These are phyloP conservation scores for Tiliqua scincoides DNA, from an alignment of 2,113 vertebrate genomes.

Conservation along the genomic window DNA sequence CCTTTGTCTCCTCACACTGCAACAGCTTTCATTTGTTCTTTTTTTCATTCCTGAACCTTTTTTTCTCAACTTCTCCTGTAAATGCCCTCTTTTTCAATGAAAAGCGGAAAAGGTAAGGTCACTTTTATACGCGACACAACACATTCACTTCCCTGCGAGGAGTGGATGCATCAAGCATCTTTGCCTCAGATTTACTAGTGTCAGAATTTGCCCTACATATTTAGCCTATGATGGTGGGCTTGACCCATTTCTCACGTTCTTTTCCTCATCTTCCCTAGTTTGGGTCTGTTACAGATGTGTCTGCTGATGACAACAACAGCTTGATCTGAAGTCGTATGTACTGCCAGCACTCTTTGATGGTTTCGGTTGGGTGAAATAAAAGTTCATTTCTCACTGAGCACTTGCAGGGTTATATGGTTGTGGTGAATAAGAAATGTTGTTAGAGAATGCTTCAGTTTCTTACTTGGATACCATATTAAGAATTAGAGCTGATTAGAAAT, in stretches of 20 bases:
- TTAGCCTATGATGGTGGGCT: not conserved
- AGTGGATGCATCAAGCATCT: slow-evolving; percentile 19
- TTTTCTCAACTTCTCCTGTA: slow-evolving; percentile 20
- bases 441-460: not conserved
- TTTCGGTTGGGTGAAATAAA: not conserved
- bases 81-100: not conserved
- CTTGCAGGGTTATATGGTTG: not conserved
- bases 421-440: fast-evolving
- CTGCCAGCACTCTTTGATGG: not conserved
- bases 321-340: not conserved
- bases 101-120: not conserved
- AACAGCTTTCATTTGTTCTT: not conserved
- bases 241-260: slow-evolving; percentile 27
- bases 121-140: not conserved
- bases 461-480: not conserved
- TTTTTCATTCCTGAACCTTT: not conserved
- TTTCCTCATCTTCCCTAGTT: no score
- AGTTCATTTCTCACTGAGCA: not conserved
- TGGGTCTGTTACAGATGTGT: slow-evolving; percentile 27
- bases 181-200: slow-evolving; percentile 28
- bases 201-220: not conserved
- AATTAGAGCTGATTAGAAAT: no score
- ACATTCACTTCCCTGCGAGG: slow-evolving; percentile 7
- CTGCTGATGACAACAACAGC: not conserved
- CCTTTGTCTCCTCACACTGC: not conserved